Conservation (phyloP, 2,113 vertebrate species). For the Gadus macrocephalus region DNA sequence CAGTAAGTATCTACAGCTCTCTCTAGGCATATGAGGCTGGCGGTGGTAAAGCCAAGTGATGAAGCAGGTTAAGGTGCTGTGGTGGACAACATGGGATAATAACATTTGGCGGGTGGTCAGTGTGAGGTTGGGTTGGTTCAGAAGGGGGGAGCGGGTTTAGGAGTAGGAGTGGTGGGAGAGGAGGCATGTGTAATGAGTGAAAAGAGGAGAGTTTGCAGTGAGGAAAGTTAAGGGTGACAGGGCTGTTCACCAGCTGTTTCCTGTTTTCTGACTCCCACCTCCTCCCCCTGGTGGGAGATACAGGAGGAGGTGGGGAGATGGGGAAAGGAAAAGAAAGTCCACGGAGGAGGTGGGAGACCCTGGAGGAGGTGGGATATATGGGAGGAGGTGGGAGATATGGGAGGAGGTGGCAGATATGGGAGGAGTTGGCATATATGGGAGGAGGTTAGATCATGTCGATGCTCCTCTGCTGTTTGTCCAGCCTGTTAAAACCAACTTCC, state of each 20-base stretch:
- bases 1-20: no score
- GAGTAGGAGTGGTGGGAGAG: not conserved
- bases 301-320: not conserved
- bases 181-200: not conserved
- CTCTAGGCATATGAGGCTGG: no score
- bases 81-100: no score
- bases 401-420: not conserved
- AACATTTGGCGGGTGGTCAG: no score
- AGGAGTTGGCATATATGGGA: not conserved
- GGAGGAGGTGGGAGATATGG: conserved; percentile 21
- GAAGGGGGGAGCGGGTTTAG: not conserved
- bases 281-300: conserved; percentile 35
- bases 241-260: conserved; percentile 61
- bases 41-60: no score
- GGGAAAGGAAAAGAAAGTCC: no score
- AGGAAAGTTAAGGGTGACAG: conserved; percentile 18
- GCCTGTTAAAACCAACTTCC: no score
- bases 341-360: conserved; percentile 17
- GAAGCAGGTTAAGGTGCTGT: no score
- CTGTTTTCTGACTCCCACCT: conserved; percentile 62
- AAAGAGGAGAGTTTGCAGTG: conserved; percentile 13
- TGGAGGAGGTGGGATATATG: conserved; percentile 5
- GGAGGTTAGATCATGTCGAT: no score
- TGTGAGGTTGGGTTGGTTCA: not conserved
- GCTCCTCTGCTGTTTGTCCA: no score